These are phyloP conservation scores for Sebastes wilsoni DNA, from an alignment of 2,797 vertebrate species.

Conservation along the genomic window DNA sequence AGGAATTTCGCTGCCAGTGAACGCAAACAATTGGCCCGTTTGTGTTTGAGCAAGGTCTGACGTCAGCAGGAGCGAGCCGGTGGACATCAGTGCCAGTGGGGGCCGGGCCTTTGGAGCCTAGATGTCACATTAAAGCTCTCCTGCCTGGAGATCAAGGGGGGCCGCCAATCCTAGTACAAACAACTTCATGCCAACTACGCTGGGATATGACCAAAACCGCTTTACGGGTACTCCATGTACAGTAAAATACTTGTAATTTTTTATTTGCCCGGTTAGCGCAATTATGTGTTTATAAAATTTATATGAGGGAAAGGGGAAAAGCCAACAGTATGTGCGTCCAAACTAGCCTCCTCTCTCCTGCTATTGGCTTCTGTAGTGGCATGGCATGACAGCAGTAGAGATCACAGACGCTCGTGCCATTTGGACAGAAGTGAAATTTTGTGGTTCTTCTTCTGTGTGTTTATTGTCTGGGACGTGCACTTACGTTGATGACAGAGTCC, in stretches of 20 bases:
- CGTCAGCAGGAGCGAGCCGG: slow-evolving; percentile 58
- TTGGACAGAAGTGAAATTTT: slow-evolving; percentile 12
- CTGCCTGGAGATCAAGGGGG: slow-evolving; percentile 47
- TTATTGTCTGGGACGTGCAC: slow-evolving; percentile 52
- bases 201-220: slow-evolving; percentile 5
- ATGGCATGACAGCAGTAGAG: slow-evolving; percentile 6
- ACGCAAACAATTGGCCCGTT: slow-evolving; percentile 72
- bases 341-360: slow-evolving; percentile 24
- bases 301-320: slow-evolving; percentile 26
- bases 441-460: neutral
- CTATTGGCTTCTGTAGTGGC: slow-evolving; percentile 21
- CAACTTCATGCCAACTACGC: slow-evolving; percentile 9
- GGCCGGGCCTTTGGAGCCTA: slow-evolving; percentile 27
- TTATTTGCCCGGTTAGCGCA: slow-evolving; percentile 43
- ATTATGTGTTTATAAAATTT: slow-evolving; percentile 43
- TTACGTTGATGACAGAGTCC: slow-evolving; percentile 98
- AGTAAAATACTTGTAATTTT: neutral
- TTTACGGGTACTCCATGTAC: slow-evolving; percentile 9
- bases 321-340: slow-evolving; percentile 11
- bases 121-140: slow-evolving; percentile 56
- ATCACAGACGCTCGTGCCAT: neutral
- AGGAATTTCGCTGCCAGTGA: slow-evolving; percentile 53
- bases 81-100: slow-evolving; percentile 50
- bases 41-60: slow-evolving; percentile 69
- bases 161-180: slow-evolving; percentile 13